A percentile compares a stretch with the other conserved stretches of the same genome.
These are phyloP conservation scores for Caerostris extrusa DNA, from an alignment of 1,140 invertebrate genomes.

Conservation along the genomic window DNA sequence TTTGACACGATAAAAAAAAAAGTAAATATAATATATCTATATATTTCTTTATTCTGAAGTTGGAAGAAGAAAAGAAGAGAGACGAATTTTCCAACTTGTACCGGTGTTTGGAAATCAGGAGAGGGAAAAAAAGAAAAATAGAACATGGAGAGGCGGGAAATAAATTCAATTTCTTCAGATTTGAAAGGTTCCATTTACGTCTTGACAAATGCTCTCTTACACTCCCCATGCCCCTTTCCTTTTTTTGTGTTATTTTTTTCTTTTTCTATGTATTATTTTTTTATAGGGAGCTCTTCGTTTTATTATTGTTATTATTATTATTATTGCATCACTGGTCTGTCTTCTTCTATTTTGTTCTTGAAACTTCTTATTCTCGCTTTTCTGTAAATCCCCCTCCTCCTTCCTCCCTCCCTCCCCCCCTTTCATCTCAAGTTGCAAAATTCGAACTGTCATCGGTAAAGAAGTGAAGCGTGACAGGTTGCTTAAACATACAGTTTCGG, in stretches of 20 bases:
- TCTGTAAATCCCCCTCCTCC: neutral
- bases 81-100: constrained; percentile 17
- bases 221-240: neutral
- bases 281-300: constrained; percentile 14
- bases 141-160: constrained; percentile 41
- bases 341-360: constrained; percentile 52
- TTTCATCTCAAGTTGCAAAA: constrained; percentile 18
- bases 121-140: neutral
- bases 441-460: constrained; percentile 73
- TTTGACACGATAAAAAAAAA: constrained; percentile 28
- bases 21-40: neutral
- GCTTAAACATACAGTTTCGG: constrained; percentile 67
- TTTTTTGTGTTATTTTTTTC: constrained; percentile 2
- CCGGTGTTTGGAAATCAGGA: neutral
- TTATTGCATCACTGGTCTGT: constrained; percentile 65
- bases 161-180: constrained; percentile 77
- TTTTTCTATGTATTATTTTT: constrained; percentile 18
- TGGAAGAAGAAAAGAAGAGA: neutral
- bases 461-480: constrained; percentile 67
- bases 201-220: constrained; percentile 74
- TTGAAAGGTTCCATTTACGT: constrained; percentile 77
- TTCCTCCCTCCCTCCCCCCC: neutral
- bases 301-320: constrained; percentile 73
- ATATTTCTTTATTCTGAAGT: constrained; percentile 18
- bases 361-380: constrained; percentile 65